A percentile compares a stretch with the other conserved stretches of the same genome.
phyloP scores from a whole-genome alignment of 2,797 vertebrate genomes.

The Hydrophis major region DNA sequence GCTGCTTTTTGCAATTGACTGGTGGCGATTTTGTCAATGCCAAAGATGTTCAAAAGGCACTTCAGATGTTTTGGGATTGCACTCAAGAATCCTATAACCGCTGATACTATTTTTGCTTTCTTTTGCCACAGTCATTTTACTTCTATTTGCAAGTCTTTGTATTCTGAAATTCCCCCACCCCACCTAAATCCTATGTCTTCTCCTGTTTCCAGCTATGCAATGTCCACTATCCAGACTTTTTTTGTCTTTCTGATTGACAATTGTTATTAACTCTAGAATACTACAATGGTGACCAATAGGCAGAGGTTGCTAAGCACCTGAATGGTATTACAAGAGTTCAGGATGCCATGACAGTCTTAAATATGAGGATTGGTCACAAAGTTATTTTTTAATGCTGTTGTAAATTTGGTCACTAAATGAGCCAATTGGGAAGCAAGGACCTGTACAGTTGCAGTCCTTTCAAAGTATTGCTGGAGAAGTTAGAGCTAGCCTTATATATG shows the following conservation, averaged over 20 bases:
- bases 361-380: background rate
- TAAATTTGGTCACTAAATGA: background rate
- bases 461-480: background rate
- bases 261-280: background rate
- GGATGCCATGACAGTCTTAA: background rate
- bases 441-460: background rate
- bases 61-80: background rate
- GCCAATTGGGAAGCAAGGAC: background rate
- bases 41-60: background rate
- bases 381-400: background rate
- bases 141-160: background rate
- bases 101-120: background rate
- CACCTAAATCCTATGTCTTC: background rate
- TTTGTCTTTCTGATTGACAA: background rate
- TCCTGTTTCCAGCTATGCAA: background rate
- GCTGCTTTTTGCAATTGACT: background rate
- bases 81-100: background rate
- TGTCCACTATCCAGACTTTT: background rate
- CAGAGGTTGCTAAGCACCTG: background rate
- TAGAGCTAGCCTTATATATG: background rate
- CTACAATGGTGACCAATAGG: background rate
- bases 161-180: background rate
- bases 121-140: too few relatives aligned
- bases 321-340: background rate
- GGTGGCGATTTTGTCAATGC: background rate